Evolutionary conservation across 2,113 vertebrate species (phyloP).

Genomic region (Copsychus sechellarum): DNA sequence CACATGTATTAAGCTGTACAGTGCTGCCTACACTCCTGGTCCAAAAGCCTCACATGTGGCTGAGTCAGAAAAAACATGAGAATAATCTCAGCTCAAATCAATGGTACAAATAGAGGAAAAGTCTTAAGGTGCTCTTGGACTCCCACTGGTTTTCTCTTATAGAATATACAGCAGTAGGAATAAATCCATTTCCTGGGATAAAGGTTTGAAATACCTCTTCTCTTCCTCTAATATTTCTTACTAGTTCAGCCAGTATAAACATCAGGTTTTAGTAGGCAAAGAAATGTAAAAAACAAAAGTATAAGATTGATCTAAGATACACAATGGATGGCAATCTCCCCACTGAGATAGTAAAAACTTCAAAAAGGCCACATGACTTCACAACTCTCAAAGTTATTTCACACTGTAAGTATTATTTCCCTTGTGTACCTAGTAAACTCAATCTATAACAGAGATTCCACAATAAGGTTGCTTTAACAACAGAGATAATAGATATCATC

Average conservation of each 20-base stretch:
- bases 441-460: background rate
- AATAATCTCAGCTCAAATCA: background rate
- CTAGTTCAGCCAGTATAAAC: background rate
- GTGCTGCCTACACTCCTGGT: background rate
- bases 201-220: background rate
- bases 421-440: background rate
- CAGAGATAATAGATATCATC: background rate
- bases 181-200: background rate
- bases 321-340: background rate
- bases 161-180: background rate
- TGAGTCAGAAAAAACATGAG: background rate
- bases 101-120: background rate
- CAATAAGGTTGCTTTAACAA: background rate
- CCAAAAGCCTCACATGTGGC: background rate
- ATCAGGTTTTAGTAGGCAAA: background rate
- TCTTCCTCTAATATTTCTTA: background rate
- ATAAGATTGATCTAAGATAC: background rate
- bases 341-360: background rate
- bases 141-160: background rate
- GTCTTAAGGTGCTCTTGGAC: background rate
- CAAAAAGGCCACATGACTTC: background rate
- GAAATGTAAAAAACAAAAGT: background rate
- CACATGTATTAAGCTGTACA: background rate
- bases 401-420: background rate
- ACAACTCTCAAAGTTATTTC: background rate